Percentiles rank a stretch among this genome's conserved stretches.
These are phyloP conservation scores for Zaprionus capensis DNA, from an alignment of 1,140 invertebrate species.

Conservation along the genomic window DNA sequence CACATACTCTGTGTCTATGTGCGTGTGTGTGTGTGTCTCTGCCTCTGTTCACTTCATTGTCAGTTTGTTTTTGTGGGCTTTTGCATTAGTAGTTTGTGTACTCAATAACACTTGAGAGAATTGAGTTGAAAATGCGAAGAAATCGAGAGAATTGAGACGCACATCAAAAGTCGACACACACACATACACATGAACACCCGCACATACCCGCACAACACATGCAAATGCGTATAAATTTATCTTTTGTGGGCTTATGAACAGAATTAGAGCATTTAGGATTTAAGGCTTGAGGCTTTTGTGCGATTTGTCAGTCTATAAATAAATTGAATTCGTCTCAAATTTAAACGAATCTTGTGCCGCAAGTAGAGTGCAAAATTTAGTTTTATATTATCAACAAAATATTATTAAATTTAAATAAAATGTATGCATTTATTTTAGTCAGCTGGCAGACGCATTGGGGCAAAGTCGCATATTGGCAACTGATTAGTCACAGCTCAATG, in stretches of 20 bases:
- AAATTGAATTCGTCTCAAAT: constrained; percentile 10
- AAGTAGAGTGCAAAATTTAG: not conserved
- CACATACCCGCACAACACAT: constrained; percentile 10
- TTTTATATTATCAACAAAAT: not conserved
- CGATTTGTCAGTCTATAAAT: constrained; percentile 41
- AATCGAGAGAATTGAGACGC: constrained; percentile 71
- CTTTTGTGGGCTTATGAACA: constrained; percentile 65
- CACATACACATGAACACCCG: constrained; percentile 15
- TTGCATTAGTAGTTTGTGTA: constrained; percentile 38
- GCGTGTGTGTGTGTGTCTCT: not conserved
- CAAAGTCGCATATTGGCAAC: constrained; percentile 7
- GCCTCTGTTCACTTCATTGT: constrained; percentile 51
- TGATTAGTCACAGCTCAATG: constrained; percentile 37
- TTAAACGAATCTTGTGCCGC: not conserved
- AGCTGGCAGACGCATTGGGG: not conserved
- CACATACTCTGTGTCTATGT: not conserved
- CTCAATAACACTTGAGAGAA: constrained; percentile 62
- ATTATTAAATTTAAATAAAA: not conserved
- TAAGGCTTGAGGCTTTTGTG: constrained; percentile 37
- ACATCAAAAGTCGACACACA: constrained; percentile 39
- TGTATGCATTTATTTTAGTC: not conserved
- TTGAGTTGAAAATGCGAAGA: constrained; percentile 64
- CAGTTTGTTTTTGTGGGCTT: constrained; percentile 15
- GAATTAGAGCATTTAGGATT: constrained; percentile 48
- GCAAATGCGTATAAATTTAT: constrained; percentile 61